Evolutionary conservation across 1,140 invertebrate species (phyloP), one percentile per base, ranked within the genome.

Genomic region (Sarcophaga bullata): DNA sequence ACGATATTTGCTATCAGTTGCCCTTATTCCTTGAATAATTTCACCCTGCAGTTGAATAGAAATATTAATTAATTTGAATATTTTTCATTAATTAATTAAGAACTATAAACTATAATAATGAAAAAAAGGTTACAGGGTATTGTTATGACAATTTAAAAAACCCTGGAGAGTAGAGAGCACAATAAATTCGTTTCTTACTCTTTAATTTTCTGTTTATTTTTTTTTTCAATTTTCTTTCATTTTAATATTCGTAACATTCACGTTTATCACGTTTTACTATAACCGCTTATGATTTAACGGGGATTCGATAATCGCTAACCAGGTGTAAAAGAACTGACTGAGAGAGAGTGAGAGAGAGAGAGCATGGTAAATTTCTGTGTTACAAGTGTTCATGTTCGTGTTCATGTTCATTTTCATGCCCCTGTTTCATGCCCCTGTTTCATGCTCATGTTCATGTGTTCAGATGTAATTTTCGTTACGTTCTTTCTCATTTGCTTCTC

Each of bases 181-280:
- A 58, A 58, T 58, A 7, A 13, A 58, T 13, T 52, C 50, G 13
- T 52, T 52, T 52, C 13, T 52, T 13, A 52, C 9, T n/a, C 13
- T 10, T 1, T 52, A 52, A 52, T 9, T 10, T 9, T 6, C 9
- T 37, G 50, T 9, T 50, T 8, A 50, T 8, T 52, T 52, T 52
- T 6, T 52, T 52, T 52, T 68, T 68, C 62, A 68, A 13, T 58
- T 58, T 7, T 6, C 8, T 68, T 68, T 68, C 4, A 68, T 25
- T 9, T 68, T 68, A 68, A 68, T 37, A 37, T 37, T 37, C 4
- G 25, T 2, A 37, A 37, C 25, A 2, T 37, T 68, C 62, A 68
- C 62, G 62, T 68, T 68, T n/a, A 68, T 68, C 62, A 68, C 62
- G 62, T 68, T 68, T 68, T 68, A 68, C 62, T 68, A 68, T 68